Base-by-base conservation (phyloP, 2,113 vertebrate genomes). In the Meleagris gallopavo region DNA sequence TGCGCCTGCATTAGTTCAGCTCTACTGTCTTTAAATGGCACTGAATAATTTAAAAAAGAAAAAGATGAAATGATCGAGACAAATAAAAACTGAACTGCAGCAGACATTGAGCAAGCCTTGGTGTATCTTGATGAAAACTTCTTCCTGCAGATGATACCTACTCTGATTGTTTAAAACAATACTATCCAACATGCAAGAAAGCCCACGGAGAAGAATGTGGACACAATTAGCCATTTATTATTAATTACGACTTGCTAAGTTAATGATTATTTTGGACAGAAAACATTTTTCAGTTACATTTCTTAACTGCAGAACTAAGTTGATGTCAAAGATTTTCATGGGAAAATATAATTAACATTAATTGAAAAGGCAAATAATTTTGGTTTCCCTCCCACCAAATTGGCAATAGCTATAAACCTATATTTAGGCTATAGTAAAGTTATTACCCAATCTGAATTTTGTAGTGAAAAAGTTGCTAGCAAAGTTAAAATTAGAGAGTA, bases 361-460 rank as follows among this genome's bases (percentile, higher is more conserved):
- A 88, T 52, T 90, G 80, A 81, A 94, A 96, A 92, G 50, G 50
- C 83, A 92, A 88, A 73, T 83, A 88, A 62, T 72, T 93, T 79
- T 43, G 83, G 19, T 83, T 73, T 80, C 36, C 52, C 50, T 93
- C 62, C 55, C 54, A 85, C 36, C 46, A 75, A 76, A 74, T 6
- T 93, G 18, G 78, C 74, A 82, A 38, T 19, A 64, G n/a, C 10
- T 85, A 82, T 84, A 84, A 79, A 76, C 29, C 32, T 89, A 64
- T 84, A 84, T 95, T 92, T 94, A 82, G 34, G 34, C 25, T 72
- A 70, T 78, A 76, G 55, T 74, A 84, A 95, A 93, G 25, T 32
- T 38, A 75, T 27, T 89, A 73, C 21, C n/a, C 45, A 45, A 90
- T 36, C 77, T 29, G 16, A 86, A 83, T 90, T 83, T 90, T 82